Conservation (phyloP, 2,113 vertebrate species). For the Haemorhous mexicanus region DNA sequence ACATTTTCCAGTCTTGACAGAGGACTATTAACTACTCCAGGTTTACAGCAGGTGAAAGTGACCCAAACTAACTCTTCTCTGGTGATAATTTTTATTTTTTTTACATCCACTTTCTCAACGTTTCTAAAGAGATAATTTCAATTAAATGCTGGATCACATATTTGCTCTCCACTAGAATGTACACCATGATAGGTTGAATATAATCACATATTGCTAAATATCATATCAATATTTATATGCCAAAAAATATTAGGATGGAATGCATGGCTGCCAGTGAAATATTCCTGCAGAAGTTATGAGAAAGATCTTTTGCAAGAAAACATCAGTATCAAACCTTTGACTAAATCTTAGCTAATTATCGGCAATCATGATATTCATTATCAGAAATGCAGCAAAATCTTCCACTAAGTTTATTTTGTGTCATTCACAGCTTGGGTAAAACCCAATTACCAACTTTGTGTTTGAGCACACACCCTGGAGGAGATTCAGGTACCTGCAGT, state of each 20-base stretch:
- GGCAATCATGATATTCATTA: not conserved
- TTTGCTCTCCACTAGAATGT: not conserved
- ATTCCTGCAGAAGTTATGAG: not conserved
- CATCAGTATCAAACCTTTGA: not conserved
- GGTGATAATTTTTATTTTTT: not conserved
- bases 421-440: not conserved
- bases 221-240: not conserved
- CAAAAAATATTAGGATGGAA: not conserved
- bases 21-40: not conserved
- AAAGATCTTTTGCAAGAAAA: not conserved
- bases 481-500: not conserved
- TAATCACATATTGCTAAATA: not conserved
- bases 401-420: not conserved
- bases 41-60: not conserved
- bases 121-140: not conserved
- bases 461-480: not conserved
- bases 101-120: accelerated
- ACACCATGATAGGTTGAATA: not conserved
- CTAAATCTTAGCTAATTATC: not conserved
- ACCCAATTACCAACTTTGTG: not conserved
- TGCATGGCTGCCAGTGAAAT: not conserved
- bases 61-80: not conserved
- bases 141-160: not conserved
- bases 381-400: not conserved
- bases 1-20: not conserved